These are phyloP conservation scores for Dermochelys coriacea DNA, from an alignment of 2,797 vertebrate genomes.

Conservation along the genomic window DNA sequence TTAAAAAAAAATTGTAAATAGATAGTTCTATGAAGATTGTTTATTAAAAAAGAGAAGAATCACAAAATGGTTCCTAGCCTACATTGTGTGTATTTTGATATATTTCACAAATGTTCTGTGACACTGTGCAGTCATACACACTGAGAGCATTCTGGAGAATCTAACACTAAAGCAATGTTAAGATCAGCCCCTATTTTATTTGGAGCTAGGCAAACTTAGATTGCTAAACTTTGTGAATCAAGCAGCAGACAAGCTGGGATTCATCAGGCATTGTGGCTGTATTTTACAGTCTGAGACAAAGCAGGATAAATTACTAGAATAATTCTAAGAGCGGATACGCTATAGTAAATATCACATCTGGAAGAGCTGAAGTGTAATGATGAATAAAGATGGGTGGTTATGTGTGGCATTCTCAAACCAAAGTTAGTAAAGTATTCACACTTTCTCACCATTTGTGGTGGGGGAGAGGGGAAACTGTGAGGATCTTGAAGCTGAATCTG, in stretches of 20 bases:
- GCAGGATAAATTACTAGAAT: background rate
- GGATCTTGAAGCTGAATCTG: background rate
- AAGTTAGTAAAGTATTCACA: background rate
- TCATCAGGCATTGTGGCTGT: background rate
- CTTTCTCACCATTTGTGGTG: background rate
- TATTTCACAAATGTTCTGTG: background rate
- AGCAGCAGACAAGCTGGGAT: background rate
- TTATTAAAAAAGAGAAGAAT: constrained; percentile 8
- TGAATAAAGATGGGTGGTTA: background rate
- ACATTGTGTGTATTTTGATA: background rate
- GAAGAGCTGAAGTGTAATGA: background rate
- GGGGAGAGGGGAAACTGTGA: background rate
- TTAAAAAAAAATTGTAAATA: constrained; percentile 17
- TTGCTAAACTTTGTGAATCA: background rate
- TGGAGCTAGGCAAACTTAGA: background rate
- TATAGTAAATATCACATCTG: background rate
- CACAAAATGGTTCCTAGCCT: background rate
- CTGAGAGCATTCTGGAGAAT: background rate
- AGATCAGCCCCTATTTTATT: background rate
- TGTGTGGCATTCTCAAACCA: background rate
- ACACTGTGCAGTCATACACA: background rate
- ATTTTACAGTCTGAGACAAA: background rate
- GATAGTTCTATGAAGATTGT: constrained; percentile 17
- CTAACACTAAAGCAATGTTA: background rate
- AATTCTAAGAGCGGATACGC: background rate